phyloP scores from a whole-genome alignment of 2,888 invertebrate genomes.

The Nasonovia ribisnigri region DNA sequence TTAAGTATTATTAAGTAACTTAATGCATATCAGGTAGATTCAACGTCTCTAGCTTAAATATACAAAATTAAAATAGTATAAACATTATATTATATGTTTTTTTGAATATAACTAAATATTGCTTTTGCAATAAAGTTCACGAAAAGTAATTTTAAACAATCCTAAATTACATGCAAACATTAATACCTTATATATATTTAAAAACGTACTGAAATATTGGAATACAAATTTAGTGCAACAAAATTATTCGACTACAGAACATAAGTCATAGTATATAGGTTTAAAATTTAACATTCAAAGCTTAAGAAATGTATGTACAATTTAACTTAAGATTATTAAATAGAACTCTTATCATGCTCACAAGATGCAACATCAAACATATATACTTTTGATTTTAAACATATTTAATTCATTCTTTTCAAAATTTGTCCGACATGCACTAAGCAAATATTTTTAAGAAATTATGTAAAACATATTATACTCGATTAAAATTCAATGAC shows the following conservation, averaged over 20 bases:
- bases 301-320: slow-evolving; percentile 39
- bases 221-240: not conserved
- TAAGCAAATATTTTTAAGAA: slow-evolving; percentile 39
- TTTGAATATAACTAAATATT: not conserved
- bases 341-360: slow-evolving; percentile 36
- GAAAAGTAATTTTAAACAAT: not conserved
- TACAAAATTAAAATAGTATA: too few relatives aligned
- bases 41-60: slow-evolving; percentile 52
- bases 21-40: slow-evolving; percentile 23
- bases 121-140: not conserved
- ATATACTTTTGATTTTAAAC: not conserved
- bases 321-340: slow-evolving; percentile 21
- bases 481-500: slow-evolving; percentile 58
- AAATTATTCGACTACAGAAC: not conserved
- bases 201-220: not conserved
- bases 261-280: slow-evolving; percentile 4
- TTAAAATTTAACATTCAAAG: slow-evolving; percentile 35
- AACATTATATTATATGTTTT: too few relatives aligned
- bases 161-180: slow-evolving; percentile 30
- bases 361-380: slow-evolving; percentile 54
- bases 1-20: not conserved
- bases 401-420: not conserved
- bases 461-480: slow-evolving; percentile 26
- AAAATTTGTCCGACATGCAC: slow-evolving; percentile 48
- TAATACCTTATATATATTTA: not conserved